Evolutionary conservation across 1,140 invertebrate genomes (phyloP).

Genomic region (Eriocheir sinensis): DNA sequence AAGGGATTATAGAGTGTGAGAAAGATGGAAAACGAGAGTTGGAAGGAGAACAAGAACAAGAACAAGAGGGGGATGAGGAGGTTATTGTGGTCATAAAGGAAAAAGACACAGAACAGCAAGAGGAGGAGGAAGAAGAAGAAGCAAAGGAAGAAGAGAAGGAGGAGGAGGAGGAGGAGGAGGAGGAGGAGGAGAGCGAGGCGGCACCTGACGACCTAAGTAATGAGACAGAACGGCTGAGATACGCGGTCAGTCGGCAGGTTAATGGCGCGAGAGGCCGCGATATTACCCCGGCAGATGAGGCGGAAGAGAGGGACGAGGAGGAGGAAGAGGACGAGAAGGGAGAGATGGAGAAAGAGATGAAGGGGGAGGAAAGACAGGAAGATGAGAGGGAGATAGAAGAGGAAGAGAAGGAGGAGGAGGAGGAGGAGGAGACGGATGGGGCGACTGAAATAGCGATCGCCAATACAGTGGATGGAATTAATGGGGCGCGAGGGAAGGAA

Average conservation of each 20-base stretch:
- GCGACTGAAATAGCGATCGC: background rate
- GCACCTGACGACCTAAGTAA: conserved; percentile 23
- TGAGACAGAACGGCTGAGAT: background rate
- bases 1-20: background rate
- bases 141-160: background rate
- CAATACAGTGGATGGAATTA: background rate
- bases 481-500: background rate
- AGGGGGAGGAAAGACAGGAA: background rate
- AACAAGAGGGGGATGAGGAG: background rate
- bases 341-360: background rate
- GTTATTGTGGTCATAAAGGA: background rate
- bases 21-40: background rate
- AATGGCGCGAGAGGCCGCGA: conserved; percentile 36
- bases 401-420: background rate
- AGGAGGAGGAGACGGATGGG: background rate
- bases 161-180: conserved; percentile 23
- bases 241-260: conserved; percentile 23
- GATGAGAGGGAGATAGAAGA: background rate
- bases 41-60: background rate
- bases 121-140: background rate
- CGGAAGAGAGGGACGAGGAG: conserved; percentile 17
- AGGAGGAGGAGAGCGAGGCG: background rate
- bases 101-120: background rate
- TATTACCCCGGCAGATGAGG: background rate
- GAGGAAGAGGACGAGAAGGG: background rate